Percentiles rank a stretch among this genome's conserved stretches.
Conservation (phyloP, 2,797 vertebrate genomes). For the Selene dorsalis region DNA sequence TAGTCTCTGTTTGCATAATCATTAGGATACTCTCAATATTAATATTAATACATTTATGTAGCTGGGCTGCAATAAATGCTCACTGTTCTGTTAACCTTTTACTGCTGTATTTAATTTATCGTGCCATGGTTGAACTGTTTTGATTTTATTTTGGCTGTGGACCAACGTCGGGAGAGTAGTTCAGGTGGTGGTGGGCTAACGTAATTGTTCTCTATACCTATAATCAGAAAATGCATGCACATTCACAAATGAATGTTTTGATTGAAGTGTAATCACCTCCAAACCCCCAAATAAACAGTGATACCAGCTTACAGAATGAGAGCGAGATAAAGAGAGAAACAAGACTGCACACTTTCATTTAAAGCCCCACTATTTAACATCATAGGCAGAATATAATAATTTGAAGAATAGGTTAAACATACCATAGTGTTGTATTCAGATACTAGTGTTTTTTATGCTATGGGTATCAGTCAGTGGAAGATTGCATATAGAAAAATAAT, state of each 20-base stretch:
- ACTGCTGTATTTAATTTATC: slow-evolving; percentile 24
- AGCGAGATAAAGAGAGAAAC: neutral
- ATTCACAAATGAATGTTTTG: neutral
- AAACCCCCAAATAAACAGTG: neutral
- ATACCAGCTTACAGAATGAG: slow-evolving; percentile 1
- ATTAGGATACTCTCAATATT: slow-evolving; percentile 33
- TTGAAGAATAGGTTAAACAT: neutral
- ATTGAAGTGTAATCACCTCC: neutral
- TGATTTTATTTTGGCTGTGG: slow-evolving; percentile 4
- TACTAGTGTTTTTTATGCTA: neutral
- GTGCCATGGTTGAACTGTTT: slow-evolving; percentile 4
- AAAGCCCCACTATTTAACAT: neutral
- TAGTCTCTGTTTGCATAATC: slow-evolving; percentile 35
- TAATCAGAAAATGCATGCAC: neutral
- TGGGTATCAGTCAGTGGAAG: neutral
- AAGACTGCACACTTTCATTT: neutral
- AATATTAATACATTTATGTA: slow-evolving; percentile 26
- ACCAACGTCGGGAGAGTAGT: neutral
- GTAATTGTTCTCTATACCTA: neutral
- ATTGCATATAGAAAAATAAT: neutral
- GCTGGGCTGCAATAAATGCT: slow-evolving; percentile 66
- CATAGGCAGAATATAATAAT: neutral
- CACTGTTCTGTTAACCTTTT: slow-evolving; percentile 30
- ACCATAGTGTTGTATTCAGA: neutral
- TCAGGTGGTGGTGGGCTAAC: neutral